Evolutionary conservation across 2,113 vertebrate genomes (phyloP).

Genomic region (Tupaia tana): DNA sequence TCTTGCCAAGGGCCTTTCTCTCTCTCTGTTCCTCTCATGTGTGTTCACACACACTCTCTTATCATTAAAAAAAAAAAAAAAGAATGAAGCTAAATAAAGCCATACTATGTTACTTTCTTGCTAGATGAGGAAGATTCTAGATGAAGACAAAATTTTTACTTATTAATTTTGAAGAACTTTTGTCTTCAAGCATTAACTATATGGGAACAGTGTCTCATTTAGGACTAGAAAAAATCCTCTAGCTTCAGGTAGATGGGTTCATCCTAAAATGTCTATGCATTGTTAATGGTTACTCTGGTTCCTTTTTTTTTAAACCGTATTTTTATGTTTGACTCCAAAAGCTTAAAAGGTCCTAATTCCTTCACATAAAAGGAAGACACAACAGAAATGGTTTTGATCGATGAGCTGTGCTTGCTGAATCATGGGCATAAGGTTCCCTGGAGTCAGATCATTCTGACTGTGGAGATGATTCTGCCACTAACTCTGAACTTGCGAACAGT

Average conservation of each 20-base stretch:
- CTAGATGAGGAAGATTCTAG: neutral
- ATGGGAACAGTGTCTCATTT: neutral
- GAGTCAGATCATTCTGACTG: neutral
- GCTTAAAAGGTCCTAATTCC: neutral
- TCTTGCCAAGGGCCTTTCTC: too few species aligned
- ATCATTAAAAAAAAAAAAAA: too few species aligned
- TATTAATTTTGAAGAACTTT: neutral
- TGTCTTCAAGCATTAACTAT: neutral
- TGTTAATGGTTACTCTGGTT: neutral
- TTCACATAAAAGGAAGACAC: constrained; percentile 5
- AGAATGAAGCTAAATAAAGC: constrained; percentile 7
- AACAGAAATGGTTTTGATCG: neutral
- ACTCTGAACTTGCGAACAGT: neutral
- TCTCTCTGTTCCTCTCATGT: too few species aligned
- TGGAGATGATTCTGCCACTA: neutral
- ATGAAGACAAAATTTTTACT: constrained; percentile 36
- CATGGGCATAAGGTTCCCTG: neutral
- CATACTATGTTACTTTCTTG: neutral
- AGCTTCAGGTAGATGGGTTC: neutral
- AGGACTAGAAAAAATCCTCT: neutral
- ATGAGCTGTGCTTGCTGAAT: neutral
- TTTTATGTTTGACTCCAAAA: neutral
- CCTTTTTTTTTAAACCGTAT: neutral
- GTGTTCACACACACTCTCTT: too few species aligned
- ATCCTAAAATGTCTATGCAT: neutral